These are phyloP conservation scores for Sphaerodactylus townsendi DNA, from an alignment of 2,113 vertebrate genomes.

Conservation along the genomic window DNA sequence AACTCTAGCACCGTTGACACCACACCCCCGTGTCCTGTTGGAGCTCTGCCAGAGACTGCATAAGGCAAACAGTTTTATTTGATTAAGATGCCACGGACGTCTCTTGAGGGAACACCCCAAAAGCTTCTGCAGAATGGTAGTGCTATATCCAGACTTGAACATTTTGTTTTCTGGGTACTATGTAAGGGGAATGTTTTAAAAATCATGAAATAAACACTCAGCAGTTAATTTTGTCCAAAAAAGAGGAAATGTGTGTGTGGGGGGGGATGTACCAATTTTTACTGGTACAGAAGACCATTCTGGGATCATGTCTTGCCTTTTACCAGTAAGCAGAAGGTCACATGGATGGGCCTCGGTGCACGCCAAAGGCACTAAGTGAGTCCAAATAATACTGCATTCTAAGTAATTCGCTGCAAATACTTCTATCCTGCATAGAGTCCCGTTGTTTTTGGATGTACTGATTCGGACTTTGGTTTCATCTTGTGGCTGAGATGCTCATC, in stretches of 20 bases:
- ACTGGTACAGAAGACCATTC: neutral
- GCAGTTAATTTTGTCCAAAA: too few relatives aligned
- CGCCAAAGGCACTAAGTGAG: too few relatives aligned
- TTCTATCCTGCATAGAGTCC: too few relatives aligned
- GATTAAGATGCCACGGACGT: neutral
- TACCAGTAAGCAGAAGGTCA: neutral
- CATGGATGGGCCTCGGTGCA: neutral
- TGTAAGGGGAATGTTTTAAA: neutral
- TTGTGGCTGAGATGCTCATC: too few relatives aligned
- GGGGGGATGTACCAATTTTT: neutral
- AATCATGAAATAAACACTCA: neutral
- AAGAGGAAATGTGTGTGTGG: too few relatives aligned
- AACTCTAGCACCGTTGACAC: slow-evolving; percentile 47
- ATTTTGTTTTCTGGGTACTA: neutral
- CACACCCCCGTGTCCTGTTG: slow-evolving; percentile 32
- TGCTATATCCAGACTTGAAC: neutral
- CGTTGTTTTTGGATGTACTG: too few relatives aligned
- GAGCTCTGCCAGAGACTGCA: slow-evolving; percentile 7
- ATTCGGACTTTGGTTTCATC: too few relatives aligned
- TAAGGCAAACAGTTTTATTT: slow-evolving; percentile 34
- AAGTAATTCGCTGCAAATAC: too few relatives aligned
- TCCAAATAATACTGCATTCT: too few relatives aligned
- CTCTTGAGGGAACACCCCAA: neutral
- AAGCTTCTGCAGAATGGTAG: too few relatives aligned
- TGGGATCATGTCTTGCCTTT: neutral